A percentile compares a stretch with the other conserved stretches of the same genome.
phyloP scores from a whole-genome alignment of 2,888 invertebrate species.

The Quadriops clusia region DNA sequence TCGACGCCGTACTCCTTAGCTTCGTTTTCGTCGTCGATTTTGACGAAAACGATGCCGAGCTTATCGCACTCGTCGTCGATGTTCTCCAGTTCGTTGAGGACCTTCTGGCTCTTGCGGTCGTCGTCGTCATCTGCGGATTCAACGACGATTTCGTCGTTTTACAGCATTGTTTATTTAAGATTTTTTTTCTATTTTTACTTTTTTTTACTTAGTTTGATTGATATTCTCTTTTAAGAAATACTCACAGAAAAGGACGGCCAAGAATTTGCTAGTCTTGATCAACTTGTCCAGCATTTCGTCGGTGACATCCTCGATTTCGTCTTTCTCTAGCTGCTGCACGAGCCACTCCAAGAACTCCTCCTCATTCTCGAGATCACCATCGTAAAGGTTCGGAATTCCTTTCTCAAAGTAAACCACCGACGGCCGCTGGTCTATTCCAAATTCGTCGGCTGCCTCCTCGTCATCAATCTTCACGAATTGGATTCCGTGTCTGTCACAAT shows the following conservation, averaged over 20 bases:
- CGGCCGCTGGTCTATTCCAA: conserved; percentile 72
- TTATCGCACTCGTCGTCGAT: conserved; percentile 89
- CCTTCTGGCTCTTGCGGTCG: conserved; percentile 74
- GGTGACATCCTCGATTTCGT: conserved; percentile 90
- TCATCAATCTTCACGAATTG: conserved; percentile 91
- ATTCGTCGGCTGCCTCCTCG: conserved; percentile 67
- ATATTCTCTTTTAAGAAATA: conserved; percentile 13
- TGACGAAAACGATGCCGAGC: conserved; percentile 81
- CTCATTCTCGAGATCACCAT: conserved; percentile 80
- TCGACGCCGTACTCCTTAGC: conserved; percentile 86
- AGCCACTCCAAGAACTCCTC: conserved; percentile 83
- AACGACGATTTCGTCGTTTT: conserved; percentile 6
- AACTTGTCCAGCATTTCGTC: conserved; percentile 88
- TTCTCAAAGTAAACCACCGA: conserved; percentile 89
- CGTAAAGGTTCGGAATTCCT: conserved; percentile 84
- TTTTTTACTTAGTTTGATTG: neutral
- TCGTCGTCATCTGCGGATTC: conserved; percentile 67
- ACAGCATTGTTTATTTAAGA: neutral
- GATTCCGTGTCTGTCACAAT: conserved; percentile 83
- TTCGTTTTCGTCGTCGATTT: conserved; percentile 83
- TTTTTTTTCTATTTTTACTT: conserved; percentile 3
- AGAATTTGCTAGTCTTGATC: conserved; percentile 76
- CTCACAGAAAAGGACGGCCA: conserved; percentile 87
- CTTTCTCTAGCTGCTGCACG: conserved; percentile 74
- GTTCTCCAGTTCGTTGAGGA: conserved; percentile 79